Percentiles rank a stretch among this genome's conserved stretches.
phyloP scores from a whole-genome alignment of 2,797 vertebrate species.

The Scleropages formosus region DNA sequence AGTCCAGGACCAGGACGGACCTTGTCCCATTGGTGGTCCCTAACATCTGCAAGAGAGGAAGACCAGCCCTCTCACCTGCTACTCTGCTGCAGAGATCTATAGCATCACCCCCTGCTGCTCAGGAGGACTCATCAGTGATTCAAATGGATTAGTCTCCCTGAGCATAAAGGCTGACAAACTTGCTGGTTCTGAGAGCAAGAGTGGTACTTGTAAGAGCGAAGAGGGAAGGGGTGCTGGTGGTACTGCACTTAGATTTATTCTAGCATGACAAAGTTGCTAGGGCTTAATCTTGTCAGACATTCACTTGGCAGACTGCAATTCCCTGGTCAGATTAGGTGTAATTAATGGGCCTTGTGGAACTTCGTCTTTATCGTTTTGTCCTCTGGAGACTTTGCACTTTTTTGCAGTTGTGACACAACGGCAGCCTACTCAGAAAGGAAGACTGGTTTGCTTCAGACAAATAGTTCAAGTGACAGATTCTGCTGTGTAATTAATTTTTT shows the following conservation, averaged over 20 bases:
- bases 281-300: slow-evolving; percentile 12
- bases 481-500: not conserved
- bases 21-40: not conserved
- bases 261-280: slow-evolving; percentile 23
- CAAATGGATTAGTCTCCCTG: not conserved
- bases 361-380: not conserved
- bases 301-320: slow-evolving; percentile 13
- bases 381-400: not conserved
- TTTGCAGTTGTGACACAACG: not conserved
- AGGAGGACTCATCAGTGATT: not conserved
- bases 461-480: not conserved
- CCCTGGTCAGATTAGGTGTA: not conserved
- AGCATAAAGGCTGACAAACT: not conserved
- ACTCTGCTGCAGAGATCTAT: not conserved
- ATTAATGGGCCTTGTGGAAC: slow-evolving; percentile 17
- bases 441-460: not conserved
- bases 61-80: too few species aligned
- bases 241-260: slow-evolving; percentile 11
- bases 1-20: not conserved
- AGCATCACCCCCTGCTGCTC: slow-evolving; percentile 16
- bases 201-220: too few species aligned
- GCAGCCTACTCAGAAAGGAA: not conserved
- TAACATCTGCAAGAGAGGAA: too few species aligned
- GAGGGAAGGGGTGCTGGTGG: not conserved
- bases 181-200: not conserved